phyloP scores from a whole-genome alignment of 2,797 vertebrate species.

The Pseudochirops corinnae region DNA sequence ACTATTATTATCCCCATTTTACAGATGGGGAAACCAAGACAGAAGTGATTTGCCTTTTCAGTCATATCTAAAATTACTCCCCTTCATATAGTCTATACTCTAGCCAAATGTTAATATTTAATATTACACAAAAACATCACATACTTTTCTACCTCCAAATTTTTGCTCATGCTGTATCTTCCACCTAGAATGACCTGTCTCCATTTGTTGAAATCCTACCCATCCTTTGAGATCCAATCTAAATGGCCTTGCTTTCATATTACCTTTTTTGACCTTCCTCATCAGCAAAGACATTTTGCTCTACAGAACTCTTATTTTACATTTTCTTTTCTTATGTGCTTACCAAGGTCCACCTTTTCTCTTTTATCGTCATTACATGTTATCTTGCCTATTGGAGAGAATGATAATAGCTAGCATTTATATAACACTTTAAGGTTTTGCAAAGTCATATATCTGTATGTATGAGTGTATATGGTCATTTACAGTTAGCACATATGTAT shows the following conservation, averaged over 20 bases:
- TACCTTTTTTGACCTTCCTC: neutral
- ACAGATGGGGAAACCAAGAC: neutral
- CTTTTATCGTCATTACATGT: neutral
- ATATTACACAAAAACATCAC: neutral
- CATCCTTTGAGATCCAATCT: neutral
- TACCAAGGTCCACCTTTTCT: neutral
- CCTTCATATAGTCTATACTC: neutral
- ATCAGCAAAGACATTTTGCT: neutral
- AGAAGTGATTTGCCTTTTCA: neutral
- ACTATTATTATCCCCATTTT: neutral
- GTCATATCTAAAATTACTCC: neutral
- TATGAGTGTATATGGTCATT: neutral
- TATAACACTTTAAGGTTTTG: neutral
- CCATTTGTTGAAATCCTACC: neutral
- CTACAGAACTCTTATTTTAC: neutral
- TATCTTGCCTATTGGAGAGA: neutral
- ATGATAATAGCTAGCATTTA: neutral
- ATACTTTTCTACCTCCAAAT: neutral
- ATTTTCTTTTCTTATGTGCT: neutral
- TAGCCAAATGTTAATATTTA: neutral
- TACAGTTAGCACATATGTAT: neutral
- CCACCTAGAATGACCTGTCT: neutral
- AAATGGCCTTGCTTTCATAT: neutral
- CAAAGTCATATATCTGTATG: neutral
- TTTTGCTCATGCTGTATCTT: neutral